Evolutionary conservation across 2,888 invertebrate species (phyloP).

Genomic region (Anoncus sp.): DNA sequence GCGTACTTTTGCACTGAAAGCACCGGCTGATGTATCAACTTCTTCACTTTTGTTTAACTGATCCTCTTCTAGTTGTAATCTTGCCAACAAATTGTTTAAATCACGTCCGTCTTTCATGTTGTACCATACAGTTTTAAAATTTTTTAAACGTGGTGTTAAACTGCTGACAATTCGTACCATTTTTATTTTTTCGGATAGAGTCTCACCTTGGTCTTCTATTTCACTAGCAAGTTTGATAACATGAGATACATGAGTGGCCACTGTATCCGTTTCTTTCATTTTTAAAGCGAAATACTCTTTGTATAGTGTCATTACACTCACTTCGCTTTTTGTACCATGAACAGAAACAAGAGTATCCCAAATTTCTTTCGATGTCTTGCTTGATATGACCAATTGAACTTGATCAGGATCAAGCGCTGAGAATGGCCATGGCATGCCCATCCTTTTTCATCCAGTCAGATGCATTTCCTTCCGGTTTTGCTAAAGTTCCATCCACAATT

Average conservation of each 20-base stretch:
- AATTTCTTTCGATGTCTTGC: neutral
- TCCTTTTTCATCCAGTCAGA: too few relatives aligned
- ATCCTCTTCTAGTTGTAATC: slow-evolving; percentile 32
- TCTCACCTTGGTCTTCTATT: slow-evolving; percentile 46
- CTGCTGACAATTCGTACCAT: slow-evolving; percentile 50
- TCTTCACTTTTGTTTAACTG: slow-evolving; percentile 42
- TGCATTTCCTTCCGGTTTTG: too few relatives aligned
- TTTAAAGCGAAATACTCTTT: slow-evolving; percentile 49
- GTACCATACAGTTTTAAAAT: slow-evolving; percentile 46
- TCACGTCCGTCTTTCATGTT: slow-evolving; percentile 48
- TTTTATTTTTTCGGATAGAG: slow-evolving; percentile 48
- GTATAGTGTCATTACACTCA: slow-evolving; percentile 22
- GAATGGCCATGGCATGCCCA: slow-evolving; percentile 23
- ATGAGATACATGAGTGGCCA: slow-evolving; percentile 25
- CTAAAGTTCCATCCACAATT: too few relatives aligned
- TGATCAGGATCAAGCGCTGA: slow-evolving; percentile 17
- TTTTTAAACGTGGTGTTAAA: slow-evolving; percentile 26
- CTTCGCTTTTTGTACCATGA: neutral
- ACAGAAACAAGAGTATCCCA: neutral
- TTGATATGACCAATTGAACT: neutral
- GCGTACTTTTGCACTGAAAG: too few relatives aligned
- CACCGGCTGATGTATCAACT: too few relatives aligned
- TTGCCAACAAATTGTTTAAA: slow-evolving; percentile 24
- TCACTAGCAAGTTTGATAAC: slow-evolving; percentile 34
- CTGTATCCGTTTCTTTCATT: slow-evolving; percentile 34